Evolutionary conservation across 1,140 invertebrate species (phyloP).

Genomic region (honey bee (Apis mellifera)): Amel_HAv3.1 CM009931.2:2949501-2950000

Average conservation of each 20-base stretch:
- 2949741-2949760: neutral
- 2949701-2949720: conserved; percentile 15
- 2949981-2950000: too few species aligned
- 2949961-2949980: too few species aligned
- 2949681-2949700: conserved; percentile 8
- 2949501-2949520: too few species aligned
- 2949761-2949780: conserved; percentile 19
- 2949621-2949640: neutral
- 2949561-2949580: conserved; percentile 12
- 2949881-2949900: neutral
- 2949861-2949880: too few species aligned
- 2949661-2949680: conserved; percentile 39
- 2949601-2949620: conserved; percentile 18
- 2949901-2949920: too few species aligned
- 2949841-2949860: neutral
- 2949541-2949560: neutral
- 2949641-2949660: neutral
- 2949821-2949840: neutral
- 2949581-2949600: conserved; percentile 6
- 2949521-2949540: neutral
- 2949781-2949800: conserved; percentile 16
- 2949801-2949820: neutral
- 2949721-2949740: conserved; percentile 1
- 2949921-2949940: too few species aligned
- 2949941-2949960: too few species aligned